Percentiles rank a stretch among this genome's conserved stretches.
Conservation (phyloP, 1,140 invertebrate genomes). For the Drosophila cardini region DNA sequence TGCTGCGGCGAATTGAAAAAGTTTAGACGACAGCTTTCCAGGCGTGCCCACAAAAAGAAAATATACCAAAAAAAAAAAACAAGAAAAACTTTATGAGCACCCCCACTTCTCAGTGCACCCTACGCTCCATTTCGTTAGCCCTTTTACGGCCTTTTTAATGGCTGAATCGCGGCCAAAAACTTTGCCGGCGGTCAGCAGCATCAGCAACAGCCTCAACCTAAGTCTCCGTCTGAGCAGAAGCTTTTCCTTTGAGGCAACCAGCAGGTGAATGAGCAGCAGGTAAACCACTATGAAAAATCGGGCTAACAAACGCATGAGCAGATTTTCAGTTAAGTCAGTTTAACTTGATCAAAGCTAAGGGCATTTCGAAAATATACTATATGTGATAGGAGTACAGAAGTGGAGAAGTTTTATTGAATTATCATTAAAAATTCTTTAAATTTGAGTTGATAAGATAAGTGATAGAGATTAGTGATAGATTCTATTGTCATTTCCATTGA, state of each 20-base stretch:
- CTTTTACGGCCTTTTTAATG: constrained; percentile 78
- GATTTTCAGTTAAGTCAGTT: not conserved
- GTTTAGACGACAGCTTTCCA: constrained; percentile 60
- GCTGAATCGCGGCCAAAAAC: constrained; percentile 61
- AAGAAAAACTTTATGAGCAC: constrained; percentile 71
- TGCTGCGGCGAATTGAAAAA: constrained; percentile 77
- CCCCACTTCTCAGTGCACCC: constrained; percentile 9
- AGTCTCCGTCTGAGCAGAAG: constrained; percentile 42
- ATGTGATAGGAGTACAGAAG: too few relatives aligned
- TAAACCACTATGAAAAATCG: not conserved
- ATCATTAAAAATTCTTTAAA: too few relatives aligned
- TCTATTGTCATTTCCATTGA: too few relatives aligned
- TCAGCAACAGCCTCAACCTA: constrained; percentile 1
- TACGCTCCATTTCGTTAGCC: constrained; percentile 38
- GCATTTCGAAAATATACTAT: too few relatives aligned
- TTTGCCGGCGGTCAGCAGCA: constrained; percentile 68
- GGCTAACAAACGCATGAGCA: constrained; percentile 1
- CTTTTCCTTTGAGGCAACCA: constrained; percentile 12
- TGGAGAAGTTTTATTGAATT: too few relatives aligned
- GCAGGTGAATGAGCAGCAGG: constrained; percentile 1
- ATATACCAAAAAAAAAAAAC: not conserved
- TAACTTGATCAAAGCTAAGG: too few relatives aligned
- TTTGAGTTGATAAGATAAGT: too few relatives aligned
- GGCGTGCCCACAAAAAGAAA: constrained; percentile 4
- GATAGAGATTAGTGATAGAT: too few relatives aligned